These are phyloP conservation scores for Siniperca obscura DNA, from an alignment of 2,797 vertebrate species.

Conservation along the genomic window DNA sequence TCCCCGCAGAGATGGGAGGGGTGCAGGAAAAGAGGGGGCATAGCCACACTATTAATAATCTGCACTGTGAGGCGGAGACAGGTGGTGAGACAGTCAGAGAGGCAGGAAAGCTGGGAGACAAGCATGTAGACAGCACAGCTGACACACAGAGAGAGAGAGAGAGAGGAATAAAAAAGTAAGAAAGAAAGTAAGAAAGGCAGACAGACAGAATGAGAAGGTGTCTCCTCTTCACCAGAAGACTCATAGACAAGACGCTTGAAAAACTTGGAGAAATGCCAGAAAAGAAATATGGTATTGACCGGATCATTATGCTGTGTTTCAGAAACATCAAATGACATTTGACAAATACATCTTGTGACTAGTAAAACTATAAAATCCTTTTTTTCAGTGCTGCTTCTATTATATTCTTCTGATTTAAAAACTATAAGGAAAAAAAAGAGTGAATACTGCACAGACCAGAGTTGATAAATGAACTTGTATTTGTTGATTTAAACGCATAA, in stretches of 20 bases:
- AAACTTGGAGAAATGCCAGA: conserved; percentile 48
- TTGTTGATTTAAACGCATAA: no score
- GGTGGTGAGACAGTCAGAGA: conserved; percentile 27
- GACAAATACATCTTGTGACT: neutral
- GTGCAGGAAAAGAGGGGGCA: neutral
- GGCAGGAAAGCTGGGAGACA: neutral
- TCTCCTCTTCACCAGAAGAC: conserved; percentile 58
- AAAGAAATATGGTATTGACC: conserved; percentile 44
- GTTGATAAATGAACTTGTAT: no score
- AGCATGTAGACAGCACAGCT: conserved; percentile 32
- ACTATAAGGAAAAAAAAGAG: no score
- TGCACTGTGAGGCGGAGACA: conserved; percentile 10
- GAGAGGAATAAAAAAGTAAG: neutral
- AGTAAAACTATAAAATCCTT: neutral
- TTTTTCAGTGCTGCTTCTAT: no score
- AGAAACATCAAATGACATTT: neutral
- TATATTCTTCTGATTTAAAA: no score
- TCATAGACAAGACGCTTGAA: conserved; percentile 60
- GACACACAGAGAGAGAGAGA: neutral
- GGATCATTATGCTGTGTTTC: neutral
- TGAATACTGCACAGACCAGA: neutral
- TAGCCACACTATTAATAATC: conserved; percentile 67
- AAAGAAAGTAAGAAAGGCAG: neutral
- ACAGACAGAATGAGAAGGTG: conserved; percentile 56
- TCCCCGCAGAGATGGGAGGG: conserved; percentile 18